Conservation (phyloP, 2,888 invertebrate genomes). For the Parnassius mnemosyne region DNA sequence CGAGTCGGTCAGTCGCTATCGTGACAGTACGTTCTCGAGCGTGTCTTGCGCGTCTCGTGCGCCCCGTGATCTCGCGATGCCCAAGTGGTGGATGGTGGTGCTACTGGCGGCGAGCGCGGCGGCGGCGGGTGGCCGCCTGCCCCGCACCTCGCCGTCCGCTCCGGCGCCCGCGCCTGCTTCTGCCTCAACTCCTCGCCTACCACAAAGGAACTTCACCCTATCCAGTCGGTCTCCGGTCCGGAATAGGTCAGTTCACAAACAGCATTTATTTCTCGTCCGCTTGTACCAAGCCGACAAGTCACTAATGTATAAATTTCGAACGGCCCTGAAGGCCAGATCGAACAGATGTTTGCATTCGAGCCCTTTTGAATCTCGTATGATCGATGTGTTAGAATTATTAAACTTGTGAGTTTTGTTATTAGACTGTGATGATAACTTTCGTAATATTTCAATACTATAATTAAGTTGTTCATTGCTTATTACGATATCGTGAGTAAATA, state of each 20-base stretch:
- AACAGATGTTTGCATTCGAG: no score
- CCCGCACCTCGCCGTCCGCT: slow-evolving; percentile 68
- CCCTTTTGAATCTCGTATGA: no score
- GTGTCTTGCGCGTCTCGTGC: slow-evolving; percentile 58
- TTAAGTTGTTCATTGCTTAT: no score
- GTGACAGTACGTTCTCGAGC: slow-evolving; percentile 59
- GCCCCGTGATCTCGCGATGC: slow-evolving; percentile 58
- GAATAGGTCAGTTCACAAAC: slow-evolving; percentile 64
- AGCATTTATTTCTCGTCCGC: not conserved
- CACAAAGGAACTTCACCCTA: slow-evolving; percentile 70
- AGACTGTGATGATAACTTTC: no score
- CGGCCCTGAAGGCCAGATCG: no score
- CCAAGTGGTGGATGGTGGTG: slow-evolving; percentile 69
- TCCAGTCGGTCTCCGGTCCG: slow-evolving; percentile 67
- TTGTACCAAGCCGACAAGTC: not conserved
- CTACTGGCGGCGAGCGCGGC: slow-evolving; percentile 61
- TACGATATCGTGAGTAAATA: no score
- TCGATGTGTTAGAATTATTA: no score
- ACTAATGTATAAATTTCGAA: no score
- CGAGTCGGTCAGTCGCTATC: slow-evolving; percentile 54
- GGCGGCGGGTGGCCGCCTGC: slow-evolving; percentile 69
- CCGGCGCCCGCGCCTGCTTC: slow-evolving; percentile 77
- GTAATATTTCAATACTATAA: no score
- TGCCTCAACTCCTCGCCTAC: slow-evolving; percentile 77
- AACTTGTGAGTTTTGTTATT: no score